A percentile compares a stretch with the other conserved stretches of the same genome.
Conservation (phyloP, 2,888 invertebrate species). For the Molorchus minor region DNA sequence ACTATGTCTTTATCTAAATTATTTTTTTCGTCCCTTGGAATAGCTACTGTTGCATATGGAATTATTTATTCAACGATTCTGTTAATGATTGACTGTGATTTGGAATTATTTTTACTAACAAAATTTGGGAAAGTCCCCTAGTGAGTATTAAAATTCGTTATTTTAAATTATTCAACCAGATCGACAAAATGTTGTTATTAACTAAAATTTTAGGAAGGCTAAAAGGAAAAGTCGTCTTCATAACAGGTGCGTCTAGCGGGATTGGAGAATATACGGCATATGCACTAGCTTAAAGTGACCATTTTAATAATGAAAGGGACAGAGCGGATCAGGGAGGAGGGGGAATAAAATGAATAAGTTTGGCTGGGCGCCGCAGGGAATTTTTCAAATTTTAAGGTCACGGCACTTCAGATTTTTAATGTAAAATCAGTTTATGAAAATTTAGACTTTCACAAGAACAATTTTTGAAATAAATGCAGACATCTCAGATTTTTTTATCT, state of each 20-base stretch:
- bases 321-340: no score
- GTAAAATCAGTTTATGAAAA: no score
- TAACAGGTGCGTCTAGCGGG: conserved; percentile 86
- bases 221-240: conserved; percentile 79
- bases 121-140: conserved; percentile 70
- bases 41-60: conserved; percentile 62
- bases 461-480: no score
- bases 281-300: conserved; percentile 71
- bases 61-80: conserved; percentile 65
- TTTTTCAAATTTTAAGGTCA: no score
- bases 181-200: conserved; percentile 1
- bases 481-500: no score
- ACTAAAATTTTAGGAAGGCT: conserved; percentile 44
- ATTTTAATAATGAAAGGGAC: no score
- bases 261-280: conserved; percentile 81
- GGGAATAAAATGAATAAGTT: no score
- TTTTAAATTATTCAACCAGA: no score
- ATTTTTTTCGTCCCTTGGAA: conserved; percentile 53
- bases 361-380: no score
- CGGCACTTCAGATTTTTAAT: no score
- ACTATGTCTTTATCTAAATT: conserved; percentile 26
- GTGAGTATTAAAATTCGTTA: conserved; percentile 58
- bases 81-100: conserved; percentile 69
- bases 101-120: conserved; percentile 67
- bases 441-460: no score